Base-by-base conservation (phyloP, 2,888 invertebrate species). In the Meandrusa payeni region DNA sequence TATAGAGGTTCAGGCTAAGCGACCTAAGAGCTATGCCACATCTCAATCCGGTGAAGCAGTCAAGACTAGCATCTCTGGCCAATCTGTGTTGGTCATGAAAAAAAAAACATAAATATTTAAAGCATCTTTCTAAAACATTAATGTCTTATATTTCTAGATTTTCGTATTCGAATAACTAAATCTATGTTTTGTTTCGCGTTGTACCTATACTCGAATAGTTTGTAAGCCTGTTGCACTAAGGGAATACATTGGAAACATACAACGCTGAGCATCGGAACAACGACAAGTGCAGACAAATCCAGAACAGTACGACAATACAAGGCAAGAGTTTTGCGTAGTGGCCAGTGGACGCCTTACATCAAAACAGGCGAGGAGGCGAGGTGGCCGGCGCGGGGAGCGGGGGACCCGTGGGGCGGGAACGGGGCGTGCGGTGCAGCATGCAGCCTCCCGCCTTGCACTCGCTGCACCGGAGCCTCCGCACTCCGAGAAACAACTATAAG, bases 311-410 rank as follows among this genome's bases (percentile, higher is more conserved):
- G 11, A 20, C 40, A 19, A 34, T 32, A 46, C 46, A 45, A 29
- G 41, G 12, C 41, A 29, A 33, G 68, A 75, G 79, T 81, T 83
- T 80, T 76, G 80, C 80, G 77, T 79, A 79, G 76, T 71, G 69
- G 72, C 69, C 68, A 66, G 72, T 71, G 72, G 82, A 77, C 79
- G 77, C 76, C 77, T 82, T 83, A 83, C 81, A 81, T 85, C 82
- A 85, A 83, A 86, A 85, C 82, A 80, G 82, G 79, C 78, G 75
- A 71, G 71, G 70, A 61, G 52, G 57, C 51, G 54, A 56, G 54
- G 59, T 52, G 54, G 54, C 54, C 55, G 57, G 27, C 22, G 50
- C 39, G 50, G 49, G 37, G 45, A 36, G 41, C 32, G 56, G 59
- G 54, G 60, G 59, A 48, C 57, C 51, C 64, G 68, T 61, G 71